Conservation (phyloP, 2,888 invertebrate genomes). For the Eupsilia transversa region DNA sequence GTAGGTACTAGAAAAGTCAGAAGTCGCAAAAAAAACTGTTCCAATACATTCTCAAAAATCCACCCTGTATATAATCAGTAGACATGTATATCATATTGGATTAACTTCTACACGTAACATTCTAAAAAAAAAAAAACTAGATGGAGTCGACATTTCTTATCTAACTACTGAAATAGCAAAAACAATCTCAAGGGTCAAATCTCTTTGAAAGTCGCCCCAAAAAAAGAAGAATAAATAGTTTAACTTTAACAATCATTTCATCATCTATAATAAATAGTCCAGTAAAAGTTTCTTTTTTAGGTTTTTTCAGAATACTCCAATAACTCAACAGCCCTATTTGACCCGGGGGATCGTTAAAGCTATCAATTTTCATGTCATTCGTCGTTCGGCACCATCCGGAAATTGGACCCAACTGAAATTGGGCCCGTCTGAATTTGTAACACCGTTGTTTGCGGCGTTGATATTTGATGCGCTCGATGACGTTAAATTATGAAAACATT, state of each 20-base stretch:
- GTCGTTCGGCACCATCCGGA: conserved; percentile 28
- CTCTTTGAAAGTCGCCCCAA: too few species aligned
- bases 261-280: not conserved
- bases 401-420: conserved; percentile 35
- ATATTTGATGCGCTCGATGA: conserved; percentile 33
- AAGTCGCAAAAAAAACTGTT: too few species aligned
- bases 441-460: conserved; percentile 26
- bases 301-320: not conserved
- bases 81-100: too few species aligned
- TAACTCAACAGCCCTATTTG: conserved; percentile 13
- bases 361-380: conserved; percentile 56
- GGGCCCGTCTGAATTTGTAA: conserved; percentile 37
- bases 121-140: too few species aligned
- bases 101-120: too few species aligned
- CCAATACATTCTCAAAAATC: too few species aligned
- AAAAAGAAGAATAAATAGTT: not conserved
- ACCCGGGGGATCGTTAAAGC: conserved; percentile 9
- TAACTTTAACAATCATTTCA: not conserved
- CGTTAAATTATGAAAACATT: conserved; percentile 47
- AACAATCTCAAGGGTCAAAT: too few species aligned
- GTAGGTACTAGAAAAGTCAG: too few species aligned
- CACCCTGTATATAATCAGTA: too few species aligned
- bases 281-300: not conserved
- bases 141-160: too few species aligned
- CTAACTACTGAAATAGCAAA: too few species aligned